These are phyloP conservation scores for Microplitis demolitor DNA, from an alignment of 1,140 invertebrate genomes.

Conservation along the genomic window DNA sequence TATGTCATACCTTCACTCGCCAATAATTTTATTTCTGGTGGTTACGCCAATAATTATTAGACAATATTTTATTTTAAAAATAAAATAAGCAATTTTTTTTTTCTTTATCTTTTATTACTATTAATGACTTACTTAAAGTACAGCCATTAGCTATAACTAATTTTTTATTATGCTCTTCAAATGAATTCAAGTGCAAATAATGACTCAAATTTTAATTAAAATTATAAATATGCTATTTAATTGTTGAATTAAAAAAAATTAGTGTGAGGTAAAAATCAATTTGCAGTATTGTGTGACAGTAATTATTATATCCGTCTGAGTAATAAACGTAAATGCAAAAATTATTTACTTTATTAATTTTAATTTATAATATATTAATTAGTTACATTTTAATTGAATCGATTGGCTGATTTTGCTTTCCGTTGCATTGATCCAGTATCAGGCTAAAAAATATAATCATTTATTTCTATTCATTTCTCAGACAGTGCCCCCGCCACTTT, in stretches of 20 bases:
- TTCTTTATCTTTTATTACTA: background rate
- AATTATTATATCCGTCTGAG: background rate
- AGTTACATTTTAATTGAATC: conserved; percentile 5
- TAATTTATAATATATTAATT: conserved; percentile 10
- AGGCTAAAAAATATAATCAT: conserved; percentile 17
- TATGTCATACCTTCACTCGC: conserved; percentile 31
- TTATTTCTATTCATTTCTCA: too few relatives aligned
- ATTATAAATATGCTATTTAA: conserved; percentile 10
- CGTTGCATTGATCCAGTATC: background rate
- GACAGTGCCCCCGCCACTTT: too few relatives aligned
- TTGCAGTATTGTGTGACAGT: background rate
- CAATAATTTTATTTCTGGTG: conserved; percentile 52
- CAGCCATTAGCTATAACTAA: background rate
- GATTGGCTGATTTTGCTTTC: conserved; percentile 20
- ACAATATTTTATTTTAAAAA: background rate
- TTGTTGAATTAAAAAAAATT: conserved; percentile 30
- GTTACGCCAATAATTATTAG: conserved; percentile 38
- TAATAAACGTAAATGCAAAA: background rate
- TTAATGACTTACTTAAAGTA: background rate
- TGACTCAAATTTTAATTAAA: too few relatives aligned
- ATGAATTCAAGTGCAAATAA: too few relatives aligned
- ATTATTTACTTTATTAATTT: background rate
- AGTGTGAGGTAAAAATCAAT: background rate
- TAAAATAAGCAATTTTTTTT: background rate
- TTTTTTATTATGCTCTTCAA: background rate